Evolutionary conservation across 2,113 vertebrate genomes (phyloP).

Genomic region (Cromileptes altivelis): DNA sequence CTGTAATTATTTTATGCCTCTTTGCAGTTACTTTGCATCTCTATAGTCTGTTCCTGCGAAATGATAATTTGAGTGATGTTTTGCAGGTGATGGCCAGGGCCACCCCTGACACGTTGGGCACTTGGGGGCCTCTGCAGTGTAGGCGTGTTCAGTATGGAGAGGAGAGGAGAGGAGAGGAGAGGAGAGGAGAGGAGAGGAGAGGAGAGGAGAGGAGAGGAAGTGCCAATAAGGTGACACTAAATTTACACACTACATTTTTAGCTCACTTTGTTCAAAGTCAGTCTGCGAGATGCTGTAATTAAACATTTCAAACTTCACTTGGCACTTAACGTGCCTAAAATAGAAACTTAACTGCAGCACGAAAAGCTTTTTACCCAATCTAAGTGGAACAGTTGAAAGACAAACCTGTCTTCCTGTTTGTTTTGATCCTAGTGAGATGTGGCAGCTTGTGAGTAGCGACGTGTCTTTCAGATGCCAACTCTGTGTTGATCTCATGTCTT

Average conservation of each 20-base stretch:
- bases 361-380: constrained; percentile 34
- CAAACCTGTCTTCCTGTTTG: constrained; percentile 41
- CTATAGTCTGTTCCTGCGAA: no score
- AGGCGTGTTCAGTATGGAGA: no score
- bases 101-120: no score
- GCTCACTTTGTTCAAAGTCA: constrained; percentile 41
- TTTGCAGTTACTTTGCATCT: no score
- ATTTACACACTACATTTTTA: constrained; percentile 54
- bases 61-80: no score
- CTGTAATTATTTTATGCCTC: no score
- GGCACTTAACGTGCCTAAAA: constrained; percentile 45
- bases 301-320: constrained; percentile 54
- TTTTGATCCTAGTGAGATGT: constrained; percentile 44
- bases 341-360: constrained; percentile 46
- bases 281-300: constrained; percentile 42
- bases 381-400: constrained; percentile 20
- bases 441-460: constrained; percentile 35
- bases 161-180: constrained; percentile 20
- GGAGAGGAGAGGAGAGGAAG: constrained; percentile 26
- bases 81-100: no score
- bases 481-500: not conserved
- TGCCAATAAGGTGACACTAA: constrained; percentile 11
- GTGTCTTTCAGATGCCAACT: not conserved
- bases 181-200: not conserved
- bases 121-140: no score